A percentile compares a stretch with the other conserved stretches of the same genome.
Conservation (phyloP, 2,797 vertebrate genomes). For the Sorex maritimensis region DNA sequence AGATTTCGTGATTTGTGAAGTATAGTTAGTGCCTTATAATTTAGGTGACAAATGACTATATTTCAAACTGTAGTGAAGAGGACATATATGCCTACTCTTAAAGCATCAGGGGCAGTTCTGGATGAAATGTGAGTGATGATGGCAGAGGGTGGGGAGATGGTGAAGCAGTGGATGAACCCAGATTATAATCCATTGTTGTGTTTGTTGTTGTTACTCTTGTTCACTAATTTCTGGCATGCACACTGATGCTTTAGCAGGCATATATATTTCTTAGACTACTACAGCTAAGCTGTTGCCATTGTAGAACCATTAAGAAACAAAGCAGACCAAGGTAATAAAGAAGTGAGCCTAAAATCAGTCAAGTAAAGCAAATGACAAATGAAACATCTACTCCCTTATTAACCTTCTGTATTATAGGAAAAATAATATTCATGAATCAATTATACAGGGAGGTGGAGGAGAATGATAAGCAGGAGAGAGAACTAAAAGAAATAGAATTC, state of each 20-base stretch:
- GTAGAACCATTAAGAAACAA: conserved; percentile 12
- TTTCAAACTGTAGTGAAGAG: neutral
- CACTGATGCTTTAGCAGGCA: neutral
- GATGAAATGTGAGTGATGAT: neutral
- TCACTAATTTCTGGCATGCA: neutral
- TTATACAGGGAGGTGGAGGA: neutral
- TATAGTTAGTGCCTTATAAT: neutral
- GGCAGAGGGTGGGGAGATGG: neutral
- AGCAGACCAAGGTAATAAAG: conserved; percentile 15
- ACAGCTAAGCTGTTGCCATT: neutral
- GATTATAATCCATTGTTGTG: neutral
- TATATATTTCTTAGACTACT: neutral
- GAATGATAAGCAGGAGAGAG: neutral
- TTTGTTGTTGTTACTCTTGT: conserved; percentile 1
- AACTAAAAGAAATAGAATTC: conserved; percentile 9
- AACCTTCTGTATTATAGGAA: conserved; percentile 11
- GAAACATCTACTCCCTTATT: neutral
- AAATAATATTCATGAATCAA: conserved; percentile 3
- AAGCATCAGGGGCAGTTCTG: neutral
- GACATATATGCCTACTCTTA: neutral
- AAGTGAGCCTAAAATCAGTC: neutral
- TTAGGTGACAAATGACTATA: conserved; percentile 16
- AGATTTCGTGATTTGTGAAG: neutral
- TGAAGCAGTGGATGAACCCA: neutral
- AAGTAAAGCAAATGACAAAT: neutral